Evolutionary conservation across 2,797 vertebrate genomes (phyloP), one percentile per base, ranked within the genome.

Genomic region (Peromyscus eremicus): DNA sequence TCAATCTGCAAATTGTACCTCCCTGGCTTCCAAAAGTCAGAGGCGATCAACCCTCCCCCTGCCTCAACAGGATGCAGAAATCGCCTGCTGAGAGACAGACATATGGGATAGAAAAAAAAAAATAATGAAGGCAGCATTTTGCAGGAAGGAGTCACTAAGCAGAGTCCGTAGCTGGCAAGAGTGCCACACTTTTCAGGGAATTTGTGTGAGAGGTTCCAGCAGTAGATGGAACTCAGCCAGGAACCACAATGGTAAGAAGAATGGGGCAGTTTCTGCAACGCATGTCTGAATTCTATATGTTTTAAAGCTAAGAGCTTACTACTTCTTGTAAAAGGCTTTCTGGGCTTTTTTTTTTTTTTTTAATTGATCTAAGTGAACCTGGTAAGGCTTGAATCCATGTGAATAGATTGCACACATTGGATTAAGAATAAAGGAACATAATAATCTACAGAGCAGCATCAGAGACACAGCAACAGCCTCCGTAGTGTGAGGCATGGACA

Each of bases 141-240:
- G n/a, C 60, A 82, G 77, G 94, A 89, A 95, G 91, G 92, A 49
- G 52, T 57, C 55, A n/a, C 64, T 91, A 89, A 79, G 57, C 86
- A 89, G 70, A 91, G 40, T 43, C 91, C 37, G 4, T 2, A 1
- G 84, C 85, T 94, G 79, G 95, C 79, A 43, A 68, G 60, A 87
- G 11, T 52, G 80, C 95, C 77, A 68, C 25, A 66, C 86, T 97
- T 96, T 96, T 92, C 89, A 95, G 70, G 92, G 81, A 92, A 91
- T 60, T 92, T 57, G 29, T 92, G 43, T 92, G 68, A 91, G 96
- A 95, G 81, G 91, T 81, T 95, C 66, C 95, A 95, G 91, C 89
- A 76, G 25, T 29, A 46, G 60, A 76, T 97, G 94, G 96, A 95
- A 84, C 57, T 0, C 5, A 6, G 95, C 97, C 97, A 96, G 66